A percentile compares a stretch with the other conserved stretches of the same genome.
Evolutionary conservation across 2,888 invertebrate species (phyloP).

Genomic region (Drosophila mimetica): DNA sequence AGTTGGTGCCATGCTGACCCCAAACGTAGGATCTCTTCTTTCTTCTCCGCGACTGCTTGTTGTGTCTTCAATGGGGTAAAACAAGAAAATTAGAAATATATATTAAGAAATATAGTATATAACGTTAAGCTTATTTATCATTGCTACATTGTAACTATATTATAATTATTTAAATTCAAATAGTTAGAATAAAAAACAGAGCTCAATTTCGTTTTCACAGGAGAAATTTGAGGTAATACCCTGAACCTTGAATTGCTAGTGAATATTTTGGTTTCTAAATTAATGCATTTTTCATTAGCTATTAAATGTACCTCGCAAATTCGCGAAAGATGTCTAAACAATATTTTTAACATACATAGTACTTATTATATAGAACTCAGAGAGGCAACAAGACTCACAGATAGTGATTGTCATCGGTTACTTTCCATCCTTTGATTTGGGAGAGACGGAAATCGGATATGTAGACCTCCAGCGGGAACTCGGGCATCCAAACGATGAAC

Average conservation of each 20-base stretch:
- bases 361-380: too few relatives aligned
- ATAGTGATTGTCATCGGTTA: conserved; percentile 90
- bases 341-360: too few relatives aligned
- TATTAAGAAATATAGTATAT: too few relatives aligned
- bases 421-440: conserved; percentile 97
- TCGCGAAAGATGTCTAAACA: not conserved
- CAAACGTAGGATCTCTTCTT: conserved; percentile 88
- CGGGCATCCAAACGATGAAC: conserved; percentile 98
- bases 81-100: not conserved
- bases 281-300: not conserved
- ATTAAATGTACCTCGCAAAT: not conserved
- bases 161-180: too few relatives aligned
- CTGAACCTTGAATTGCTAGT: not conserved
- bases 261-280: not conserved
- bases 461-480: conserved; percentile 95
- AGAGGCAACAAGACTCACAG: conserved; percentile 67
- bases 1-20: conserved; percentile 86
- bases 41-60: conserved; percentile 85
- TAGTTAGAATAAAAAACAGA: too few relatives aligned
- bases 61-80: conserved; percentile 78
- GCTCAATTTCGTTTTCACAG: too few relatives aligned
- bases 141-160: too few relatives aligned
- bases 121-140: too few relatives aligned
- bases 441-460: conserved; percentile 95
- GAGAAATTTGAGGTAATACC: too few relatives aligned